Percentiles rank a stretch among this genome's conserved stretches.
These are phyloP conservation scores for Xestoiulus laeticollis DNA, from an alignment of 2,888 invertebrate species.

Conservation along the genomic window DNA sequence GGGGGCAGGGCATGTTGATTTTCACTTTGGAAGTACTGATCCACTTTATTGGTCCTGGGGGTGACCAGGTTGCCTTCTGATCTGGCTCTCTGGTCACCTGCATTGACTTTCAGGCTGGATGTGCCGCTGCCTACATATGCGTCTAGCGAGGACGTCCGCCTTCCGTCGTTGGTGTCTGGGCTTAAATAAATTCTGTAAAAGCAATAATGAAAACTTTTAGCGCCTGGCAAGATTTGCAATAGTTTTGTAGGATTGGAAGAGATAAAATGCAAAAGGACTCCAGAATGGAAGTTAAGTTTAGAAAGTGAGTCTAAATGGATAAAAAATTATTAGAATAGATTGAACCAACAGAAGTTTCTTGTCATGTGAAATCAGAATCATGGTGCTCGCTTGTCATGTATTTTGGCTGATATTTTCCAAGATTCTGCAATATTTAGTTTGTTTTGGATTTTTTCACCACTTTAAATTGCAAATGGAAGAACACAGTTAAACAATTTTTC, in stretches of 20 bases:
- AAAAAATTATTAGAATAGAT: too few relatives aligned
- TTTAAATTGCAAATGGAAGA: too few relatives aligned
- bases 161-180: not conserved
- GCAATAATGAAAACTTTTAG: not conserved
- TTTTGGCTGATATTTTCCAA: too few relatives aligned
- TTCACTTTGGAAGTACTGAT: conserved; percentile 34
- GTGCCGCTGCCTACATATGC: conserved; percentile 22
- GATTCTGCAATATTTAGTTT: too few relatives aligned
- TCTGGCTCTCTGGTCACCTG: not conserved
- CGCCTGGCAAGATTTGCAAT: not conserved
- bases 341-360: too few relatives aligned
- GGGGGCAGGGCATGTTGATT: not conserved
- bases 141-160: conserved; percentile 40
- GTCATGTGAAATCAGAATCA: too few relatives aligned
- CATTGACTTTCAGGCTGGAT: not conserved
- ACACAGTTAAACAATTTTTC: too few relatives aligned
- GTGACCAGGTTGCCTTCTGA: not conserved
- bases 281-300: too few relatives aligned
- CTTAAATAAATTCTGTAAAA: not conserved
- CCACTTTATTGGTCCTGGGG: conserved; percentile 11
- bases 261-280: not conserved
- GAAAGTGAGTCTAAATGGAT: too few relatives aligned
- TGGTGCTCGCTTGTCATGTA: too few relatives aligned
- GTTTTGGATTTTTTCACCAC: too few relatives aligned
- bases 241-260: not conserved